A percentile compares a stretch with the other conserved stretches of the same genome.
phyloP scores from a whole-genome alignment of 2,888 invertebrate genomes.

The Lathronympha strigana region DNA sequence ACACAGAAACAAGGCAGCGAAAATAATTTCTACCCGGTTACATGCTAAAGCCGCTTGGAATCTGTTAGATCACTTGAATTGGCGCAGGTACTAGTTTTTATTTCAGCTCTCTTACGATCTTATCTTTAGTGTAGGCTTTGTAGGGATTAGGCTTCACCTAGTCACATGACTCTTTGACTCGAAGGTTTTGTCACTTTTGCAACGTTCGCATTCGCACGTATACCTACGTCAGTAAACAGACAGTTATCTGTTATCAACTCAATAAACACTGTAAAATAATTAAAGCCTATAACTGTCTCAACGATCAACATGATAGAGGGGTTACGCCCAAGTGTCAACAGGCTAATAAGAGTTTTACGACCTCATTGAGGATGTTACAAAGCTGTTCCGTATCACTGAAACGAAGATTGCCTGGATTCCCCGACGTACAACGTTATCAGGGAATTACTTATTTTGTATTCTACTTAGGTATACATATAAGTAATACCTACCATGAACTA shows the following conservation, averaged over 20 bases:
- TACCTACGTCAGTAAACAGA: background rate
- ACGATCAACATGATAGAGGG: conserved; percentile 8
- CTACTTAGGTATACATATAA: conserved; percentile 21
- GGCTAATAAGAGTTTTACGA: conserved; percentile 38
- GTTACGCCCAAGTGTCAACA: conserved; percentile 34
- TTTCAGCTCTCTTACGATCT: too few relatives aligned
- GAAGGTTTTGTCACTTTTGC: too few relatives aligned
- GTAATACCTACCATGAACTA: conserved; percentile 26
- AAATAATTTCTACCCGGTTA: too few relatives aligned
- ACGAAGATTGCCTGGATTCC: conserved; percentile 43
- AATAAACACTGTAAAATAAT: conserved; percentile 22
- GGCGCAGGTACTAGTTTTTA: too few relatives aligned
- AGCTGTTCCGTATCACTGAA: conserved; percentile 37
- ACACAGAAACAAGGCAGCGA: too few relatives aligned
- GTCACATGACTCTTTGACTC: too few relatives aligned
- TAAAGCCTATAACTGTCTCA: conserved; percentile 7
- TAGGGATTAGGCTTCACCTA: too few relatives aligned
- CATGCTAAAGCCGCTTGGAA: too few relatives aligned
- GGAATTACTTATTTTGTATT: conserved; percentile 30
- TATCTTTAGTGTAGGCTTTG: too few relatives aligned
- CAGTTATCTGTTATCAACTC: conserved; percentile 4
- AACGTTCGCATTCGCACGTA: background rate
- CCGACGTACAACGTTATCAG: conserved; percentile 37
- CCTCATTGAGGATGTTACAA: conserved; percentile 35
- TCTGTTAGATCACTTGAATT: too few relatives aligned